Base-by-base conservation (phyloP, 2,888 invertebrate species). In the Drosophila neonasuta region DNA sequence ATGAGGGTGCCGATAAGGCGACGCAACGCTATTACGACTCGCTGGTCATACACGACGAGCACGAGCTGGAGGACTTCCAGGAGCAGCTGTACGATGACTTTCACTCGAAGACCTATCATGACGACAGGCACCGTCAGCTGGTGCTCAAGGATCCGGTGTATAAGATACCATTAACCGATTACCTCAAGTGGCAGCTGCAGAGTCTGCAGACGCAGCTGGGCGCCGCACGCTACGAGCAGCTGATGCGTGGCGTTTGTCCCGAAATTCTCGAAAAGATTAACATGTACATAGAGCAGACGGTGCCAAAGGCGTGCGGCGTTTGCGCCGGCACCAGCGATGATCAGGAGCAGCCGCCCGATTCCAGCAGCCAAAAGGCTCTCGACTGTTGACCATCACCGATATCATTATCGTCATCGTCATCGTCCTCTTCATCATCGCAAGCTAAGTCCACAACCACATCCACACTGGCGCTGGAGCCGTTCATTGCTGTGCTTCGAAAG, bases 81-180 rank as follows among this genome's bases (percentile, higher is more conserved):
- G 88, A 89, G 59, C 80, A 81, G 46, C 56, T 85, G 17, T 72
- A 77, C 57, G 92, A 93, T 41, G 93, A 93, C 73, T 93, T 93
- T 65, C 94, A 94, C 84, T 88, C 90, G 52, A 90, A 90, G 64
- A 94, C 94, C 36, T 94, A 95, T 83, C 96, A 97, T 90, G 96
- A 95, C 79, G 92, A 93, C 84, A 92, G 97, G 34, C 89, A 88
- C 61, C 93, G 94, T 52, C 94, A 93, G 83, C 92, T 94, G 86
- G 92, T 94, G 55, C 92, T 94, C 50, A 92, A 93, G 57, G 97
- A 98, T 91, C 96, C 96, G 34, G 95, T 97, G 17, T 95, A 96
- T 88, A 94, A 93, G 57, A 94, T 96, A 45, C 95, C 95, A 65
- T 92, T 97, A 54, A 93, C 94, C 74, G 94, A 94, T 77, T 95